Conservation (phyloP, 2,888 invertebrate species). For the Eudemis profundana region DNA sequence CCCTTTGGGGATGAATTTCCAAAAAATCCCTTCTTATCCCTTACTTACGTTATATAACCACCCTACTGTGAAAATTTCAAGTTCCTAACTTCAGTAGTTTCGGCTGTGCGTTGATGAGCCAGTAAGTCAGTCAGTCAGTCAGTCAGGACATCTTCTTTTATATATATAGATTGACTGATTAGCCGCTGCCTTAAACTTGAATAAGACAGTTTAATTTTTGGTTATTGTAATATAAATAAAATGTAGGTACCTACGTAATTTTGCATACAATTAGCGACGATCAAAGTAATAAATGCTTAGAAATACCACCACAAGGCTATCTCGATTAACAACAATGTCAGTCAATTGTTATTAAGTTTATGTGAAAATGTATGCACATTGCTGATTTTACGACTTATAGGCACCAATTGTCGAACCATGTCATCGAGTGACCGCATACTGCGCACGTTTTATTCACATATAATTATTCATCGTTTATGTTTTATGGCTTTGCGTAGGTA, state of each 20-base stretch:
- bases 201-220: too few relatives aligned
- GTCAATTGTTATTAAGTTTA: slow-evolving; percentile 47
- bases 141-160: too few relatives aligned
- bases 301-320: slow-evolving; percentile 46
- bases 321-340: slow-evolving; percentile 50
- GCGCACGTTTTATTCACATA: slow-evolving; percentile 42
- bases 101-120: too few relatives aligned
- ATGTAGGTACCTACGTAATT: not conserved
- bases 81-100: too few relatives aligned
- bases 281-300: slow-evolving; percentile 11
- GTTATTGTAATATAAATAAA: too few relatives aligned
- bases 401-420: slow-evolving; percentile 49
- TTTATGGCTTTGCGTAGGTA: slow-evolving; percentile 27
- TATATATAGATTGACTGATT: too few relatives aligned
- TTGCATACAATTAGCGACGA: not conserved
- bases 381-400: slow-evolving; percentile 53
- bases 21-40: too few relatives aligned
- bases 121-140: too few relatives aligned
- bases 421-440: slow-evolving; percentile 49
- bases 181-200: too few relatives aligned
- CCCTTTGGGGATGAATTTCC: too few relatives aligned
- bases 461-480: slow-evolving; percentile 24
- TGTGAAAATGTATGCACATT: slow-evolving; percentile 50
- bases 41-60: too few relatives aligned
- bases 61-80: too few relatives aligned